phyloP scores from a whole-genome alignment of 2,888 invertebrate species.

The Trichopoda pennipes region DNA sequence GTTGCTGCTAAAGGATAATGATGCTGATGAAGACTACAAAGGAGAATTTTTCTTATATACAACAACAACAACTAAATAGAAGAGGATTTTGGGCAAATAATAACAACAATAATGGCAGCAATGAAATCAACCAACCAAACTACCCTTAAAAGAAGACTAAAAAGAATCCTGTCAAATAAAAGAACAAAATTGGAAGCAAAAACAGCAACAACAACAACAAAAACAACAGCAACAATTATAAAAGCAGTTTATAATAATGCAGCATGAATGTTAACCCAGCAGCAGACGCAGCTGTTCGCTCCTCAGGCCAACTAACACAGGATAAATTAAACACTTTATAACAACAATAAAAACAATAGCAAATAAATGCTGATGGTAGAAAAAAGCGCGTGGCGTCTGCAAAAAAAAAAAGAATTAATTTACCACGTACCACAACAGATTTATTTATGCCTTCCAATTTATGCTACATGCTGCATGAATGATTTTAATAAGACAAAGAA shows the following conservation, averaged over 20 bases:
- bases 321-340: slow-evolving; percentile 35
- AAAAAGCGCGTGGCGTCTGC: slow-evolving; percentile 60
- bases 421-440: slow-evolving; percentile 59
- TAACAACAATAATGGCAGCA: slow-evolving; percentile 18
- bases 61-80: slow-evolving; percentile 34
- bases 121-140: slow-evolving; percentile 54
- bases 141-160: slow-evolving; percentile 48
- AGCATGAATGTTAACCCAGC: slow-evolving; percentile 41
- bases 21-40: slow-evolving; percentile 56
- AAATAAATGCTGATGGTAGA: slow-evolving; percentile 50
- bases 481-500: slow-evolving; percentile 41
- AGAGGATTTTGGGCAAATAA: slow-evolving; percentile 57
- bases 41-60: slow-evolving; percentile 49
- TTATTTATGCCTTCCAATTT: slow-evolving; percentile 55
- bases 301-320: slow-evolving; percentile 63
- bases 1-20: slow-evolving; percentile 33
- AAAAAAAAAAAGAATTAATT: slow-evolving; percentile 28
- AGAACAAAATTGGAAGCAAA: slow-evolving; percentile 34
- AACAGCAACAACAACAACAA: not conserved
- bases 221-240: slow-evolving; percentile 13
- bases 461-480: slow-evolving; percentile 57
- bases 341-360: slow-evolving; percentile 27
- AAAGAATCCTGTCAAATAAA: slow-evolving; percentile 46
- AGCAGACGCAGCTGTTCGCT: slow-evolving; percentile 56
- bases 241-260: slow-evolving; percentile 44